Conservation (phyloP, 2,797 vertebrate genomes). For the Naso thynnoides region DNA sequence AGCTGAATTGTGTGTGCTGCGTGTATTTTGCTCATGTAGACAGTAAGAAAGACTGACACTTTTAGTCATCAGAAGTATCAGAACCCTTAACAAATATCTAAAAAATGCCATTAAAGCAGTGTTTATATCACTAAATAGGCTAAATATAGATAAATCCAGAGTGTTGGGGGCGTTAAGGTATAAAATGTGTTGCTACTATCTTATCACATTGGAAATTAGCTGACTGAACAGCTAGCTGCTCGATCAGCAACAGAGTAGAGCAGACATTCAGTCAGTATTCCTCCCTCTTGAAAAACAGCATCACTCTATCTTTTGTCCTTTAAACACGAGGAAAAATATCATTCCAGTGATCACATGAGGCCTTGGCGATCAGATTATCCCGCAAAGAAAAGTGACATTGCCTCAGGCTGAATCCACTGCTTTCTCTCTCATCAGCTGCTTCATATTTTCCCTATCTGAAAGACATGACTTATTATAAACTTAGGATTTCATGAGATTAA, state of each 20-base stretch:
- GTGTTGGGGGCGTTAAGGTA: no score
- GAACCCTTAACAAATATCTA: neutral
- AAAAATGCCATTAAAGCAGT: neutral
- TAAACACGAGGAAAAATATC: conserved; percentile 11
- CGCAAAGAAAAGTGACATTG: conserved; percentile 20
- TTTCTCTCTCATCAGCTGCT: neutral
- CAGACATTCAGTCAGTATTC: neutral
- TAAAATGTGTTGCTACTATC: neutral
- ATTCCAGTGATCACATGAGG: conserved; percentile 53
- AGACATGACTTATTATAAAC: neutral
- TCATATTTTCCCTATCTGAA: neutral
- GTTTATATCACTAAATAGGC: neutral
- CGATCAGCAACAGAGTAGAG: neutral
- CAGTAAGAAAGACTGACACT: neutral
- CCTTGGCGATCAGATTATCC: conserved; percentile 20
- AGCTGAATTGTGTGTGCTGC: neutral
- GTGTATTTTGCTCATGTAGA: neutral
- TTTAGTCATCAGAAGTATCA: neutral
- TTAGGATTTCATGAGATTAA: neutral
- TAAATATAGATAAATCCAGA: neutral
- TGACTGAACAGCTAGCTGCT: neutral
- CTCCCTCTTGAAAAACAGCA: neutral
- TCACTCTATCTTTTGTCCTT: neutral
- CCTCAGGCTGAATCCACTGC: conserved; percentile 1
- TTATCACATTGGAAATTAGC: neutral